Evolutionary conservation across 2,888 invertebrate species (phyloP).

Genomic region (Serripes groenlandicus): DNA sequence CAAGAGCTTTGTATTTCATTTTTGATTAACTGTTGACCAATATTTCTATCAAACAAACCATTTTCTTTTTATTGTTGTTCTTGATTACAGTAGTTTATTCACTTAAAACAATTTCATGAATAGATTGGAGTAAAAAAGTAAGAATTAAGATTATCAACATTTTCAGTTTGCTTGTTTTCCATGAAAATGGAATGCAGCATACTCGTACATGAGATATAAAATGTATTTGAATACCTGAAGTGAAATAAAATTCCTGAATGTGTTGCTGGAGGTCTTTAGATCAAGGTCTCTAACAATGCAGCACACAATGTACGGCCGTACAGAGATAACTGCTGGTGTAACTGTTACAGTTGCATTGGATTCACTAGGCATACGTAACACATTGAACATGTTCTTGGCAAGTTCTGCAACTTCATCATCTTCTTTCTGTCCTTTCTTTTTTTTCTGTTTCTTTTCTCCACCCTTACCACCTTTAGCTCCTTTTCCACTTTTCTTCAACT

Average conservation of each 20-base stretch:
- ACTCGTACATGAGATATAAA: background rate
- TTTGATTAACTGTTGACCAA: too few species aligned
- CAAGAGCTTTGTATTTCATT: too few species aligned
- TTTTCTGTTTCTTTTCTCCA: constrained; percentile 75
- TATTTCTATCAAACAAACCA: too few species aligned
- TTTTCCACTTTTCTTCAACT: constrained; percentile 71
- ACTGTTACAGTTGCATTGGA: constrained; percentile 72
- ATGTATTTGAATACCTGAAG: constrained; percentile 89
- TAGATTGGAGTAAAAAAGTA: too few species aligned
- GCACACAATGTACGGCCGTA: constrained; percentile 91
- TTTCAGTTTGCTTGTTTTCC: too few species aligned
- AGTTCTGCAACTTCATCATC: constrained; percentile 83
- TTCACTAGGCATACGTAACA: constrained; percentile 84
- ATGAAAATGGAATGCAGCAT: too few species aligned
- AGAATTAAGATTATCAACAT: too few species aligned
- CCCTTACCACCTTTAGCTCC: constrained; percentile 51
- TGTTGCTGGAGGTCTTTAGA: constrained; percentile 88
- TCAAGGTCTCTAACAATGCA: constrained; percentile 90
- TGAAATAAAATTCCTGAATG: constrained; percentile 92
- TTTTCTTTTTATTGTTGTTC: too few species aligned
- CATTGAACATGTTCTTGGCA: constrained; percentile 85
- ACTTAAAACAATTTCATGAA: too few species aligned
- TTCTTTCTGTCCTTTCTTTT: constrained; percentile 67
- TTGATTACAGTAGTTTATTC: too few species aligned
- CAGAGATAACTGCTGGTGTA: constrained; percentile 87